Evolutionary conservation across 2,113 vertebrate genomes (phyloP), one percentile per base, ranked within the genome.

Genomic region (Aplodontia rufa): DNA sequence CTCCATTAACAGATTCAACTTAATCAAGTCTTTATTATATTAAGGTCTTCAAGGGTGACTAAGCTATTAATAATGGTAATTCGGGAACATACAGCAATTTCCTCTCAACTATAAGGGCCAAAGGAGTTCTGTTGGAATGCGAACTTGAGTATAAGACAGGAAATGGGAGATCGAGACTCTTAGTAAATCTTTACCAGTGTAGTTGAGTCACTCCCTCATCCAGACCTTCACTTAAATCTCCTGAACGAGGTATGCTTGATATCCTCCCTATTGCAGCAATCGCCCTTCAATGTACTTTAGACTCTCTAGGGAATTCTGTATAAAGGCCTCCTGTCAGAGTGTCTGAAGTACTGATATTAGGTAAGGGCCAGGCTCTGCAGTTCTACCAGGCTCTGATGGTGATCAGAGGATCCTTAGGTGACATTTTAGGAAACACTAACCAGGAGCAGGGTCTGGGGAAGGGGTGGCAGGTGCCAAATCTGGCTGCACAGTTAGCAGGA

Each of bases 61-160:
- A 30, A 71, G 24, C 74, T 94, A 90, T 78, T 93, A 93, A 72
- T 72, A 75, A 82, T 42, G 49, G 28, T 17, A 86, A 87, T 87
- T 96, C 87, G 79, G 64, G 69, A 87, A 79, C 37, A 91, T 58
- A 64, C 1, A 74, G 35, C 55, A 83, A 60, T 93, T 97, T 96
- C 49, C 79, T 96, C 86, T 90, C 28, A 80, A 55, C 16, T 16
- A 0, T 47, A 69, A 75, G 62, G 86, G 80, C 42, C 71, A 71
- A 89, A 93, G 55, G 24, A 91, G 84, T 87, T 86, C 35, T 5
- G 1, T 4, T 83, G 87, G 42, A 82, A 76, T 93, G 87, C 87
- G 68, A 85, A 20, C 17, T 87, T 80, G 24, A 86, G 22, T 69
- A 20, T 69, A 60, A 40, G 45, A 62, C 7, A 60, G 4, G 62